Evolutionary conservation across 2,113 vertebrate genomes (phyloP).

Genomic region (Sprattus sprattus): DNA sequence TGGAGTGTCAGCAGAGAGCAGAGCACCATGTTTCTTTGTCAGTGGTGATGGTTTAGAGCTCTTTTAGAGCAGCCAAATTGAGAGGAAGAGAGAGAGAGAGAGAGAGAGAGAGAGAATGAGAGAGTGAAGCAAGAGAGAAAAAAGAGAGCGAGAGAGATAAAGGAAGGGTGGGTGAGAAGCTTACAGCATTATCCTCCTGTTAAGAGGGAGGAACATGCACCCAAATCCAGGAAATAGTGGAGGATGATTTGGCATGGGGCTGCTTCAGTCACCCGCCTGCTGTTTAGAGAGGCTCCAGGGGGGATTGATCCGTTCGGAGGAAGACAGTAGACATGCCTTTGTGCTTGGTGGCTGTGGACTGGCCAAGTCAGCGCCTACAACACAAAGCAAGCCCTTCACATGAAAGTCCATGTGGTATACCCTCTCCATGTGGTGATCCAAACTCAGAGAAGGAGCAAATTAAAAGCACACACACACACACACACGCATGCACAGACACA

Average conservation of each 20-base stretch:
- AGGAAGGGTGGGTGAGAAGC: not conserved
- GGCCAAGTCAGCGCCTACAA: not conserved
- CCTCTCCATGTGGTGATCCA: not conserved
- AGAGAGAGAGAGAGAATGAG: not conserved
- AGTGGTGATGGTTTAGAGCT: not conserved
- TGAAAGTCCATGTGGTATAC: not conserved
- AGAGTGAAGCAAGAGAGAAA: not conserved
- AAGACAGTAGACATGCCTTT: not conserved
- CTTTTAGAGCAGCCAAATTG: not conserved
- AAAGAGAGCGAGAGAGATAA: not conserved
- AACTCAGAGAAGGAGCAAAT: not conserved
- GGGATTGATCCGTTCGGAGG: conserved; percentile 1
- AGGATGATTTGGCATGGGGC: not conserved
- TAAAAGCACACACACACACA: too few relatives aligned
- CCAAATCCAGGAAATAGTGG: conserved; percentile 10
- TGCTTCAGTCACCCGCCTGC: not conserved
- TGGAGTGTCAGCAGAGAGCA: not conserved
- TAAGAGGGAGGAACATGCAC: not conserved
- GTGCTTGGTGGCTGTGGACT: not conserved
- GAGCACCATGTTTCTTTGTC: not conserved
- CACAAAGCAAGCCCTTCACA: not conserved
- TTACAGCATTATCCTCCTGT: not conserved
- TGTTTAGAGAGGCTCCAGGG: not conserved
- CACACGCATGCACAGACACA: too few relatives aligned
- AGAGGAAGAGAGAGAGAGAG: conserved; percentile 4